Percentiles rank a stretch among this genome's conserved stretches.
Evolutionary conservation across 2,888 invertebrate species (phyloP).

Genomic region (Rhamnusium bicolor): DNA sequence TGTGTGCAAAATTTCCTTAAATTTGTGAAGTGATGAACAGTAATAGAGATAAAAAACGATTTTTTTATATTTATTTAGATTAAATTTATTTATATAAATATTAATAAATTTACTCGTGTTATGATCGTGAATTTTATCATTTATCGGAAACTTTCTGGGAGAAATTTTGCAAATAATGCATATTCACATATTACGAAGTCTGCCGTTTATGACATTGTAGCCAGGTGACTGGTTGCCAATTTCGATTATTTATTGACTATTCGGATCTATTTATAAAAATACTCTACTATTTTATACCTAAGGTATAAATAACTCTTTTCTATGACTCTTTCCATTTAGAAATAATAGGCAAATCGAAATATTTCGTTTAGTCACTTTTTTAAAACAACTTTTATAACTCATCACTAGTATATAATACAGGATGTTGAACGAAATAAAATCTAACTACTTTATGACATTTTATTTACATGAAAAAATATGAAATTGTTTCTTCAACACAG

Average conservation of each 20-base stretch:
- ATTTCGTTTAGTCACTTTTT: too few species aligned
- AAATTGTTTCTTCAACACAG: too few species aligned
- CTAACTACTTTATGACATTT: too few species aligned
- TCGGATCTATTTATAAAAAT: neutral
- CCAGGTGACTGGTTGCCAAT: neutral
- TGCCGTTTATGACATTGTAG: neutral
- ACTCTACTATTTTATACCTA: neutral
- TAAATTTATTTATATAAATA: slow-evolving; percentile 7
- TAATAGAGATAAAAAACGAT: neutral
- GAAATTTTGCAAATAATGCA: neutral
- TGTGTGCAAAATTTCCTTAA: too few species aligned
- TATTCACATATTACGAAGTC: neutral
- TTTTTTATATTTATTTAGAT: neutral
- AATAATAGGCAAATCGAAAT: too few species aligned
- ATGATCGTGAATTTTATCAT: neutral
- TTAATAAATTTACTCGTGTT: neutral
- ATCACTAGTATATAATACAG: too few species aligned
- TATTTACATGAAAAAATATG: too few species aligned
- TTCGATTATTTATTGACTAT: neutral
- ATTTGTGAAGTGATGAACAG: neutral
- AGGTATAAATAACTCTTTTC: neutral
- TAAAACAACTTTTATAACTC: too few species aligned
- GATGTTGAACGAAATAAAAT: too few species aligned
- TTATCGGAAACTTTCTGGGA: neutral
- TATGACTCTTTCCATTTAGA: neutral